phyloP scores from a whole-genome alignment of 2,113 vertebrate genomes.

The Oryzias curvinotus region DNA sequence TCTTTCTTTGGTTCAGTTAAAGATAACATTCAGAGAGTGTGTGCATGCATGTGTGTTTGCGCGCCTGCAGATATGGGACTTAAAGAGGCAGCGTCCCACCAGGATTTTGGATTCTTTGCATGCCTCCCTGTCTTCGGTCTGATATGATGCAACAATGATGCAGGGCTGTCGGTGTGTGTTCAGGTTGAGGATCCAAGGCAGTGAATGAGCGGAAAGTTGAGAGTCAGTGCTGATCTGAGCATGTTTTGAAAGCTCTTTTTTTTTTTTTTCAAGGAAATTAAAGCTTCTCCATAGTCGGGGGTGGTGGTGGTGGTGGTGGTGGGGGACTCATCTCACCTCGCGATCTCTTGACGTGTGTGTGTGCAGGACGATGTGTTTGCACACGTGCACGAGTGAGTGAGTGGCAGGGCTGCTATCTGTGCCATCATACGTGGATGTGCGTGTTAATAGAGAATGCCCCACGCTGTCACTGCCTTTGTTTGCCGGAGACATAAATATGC shows the following conservation, averaged over 20 bases:
- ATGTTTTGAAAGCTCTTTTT: slow-evolving; percentile 52
- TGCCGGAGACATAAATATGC: slow-evolving; percentile 82
- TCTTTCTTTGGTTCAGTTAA: slow-evolving; percentile 20
- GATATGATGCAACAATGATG: slow-evolving; percentile 73
- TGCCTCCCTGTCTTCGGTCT: slow-evolving; percentile 65
- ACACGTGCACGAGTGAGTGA: slow-evolving; percentile 46
- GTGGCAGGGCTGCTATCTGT: slow-evolving; percentile 73
- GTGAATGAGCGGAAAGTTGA: slow-evolving; percentile 40
- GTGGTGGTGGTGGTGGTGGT: slow-evolving; percentile 15
- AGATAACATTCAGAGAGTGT: slow-evolving; percentile 55
- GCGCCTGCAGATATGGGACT: slow-evolving; percentile 42
- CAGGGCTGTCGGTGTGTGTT: slow-evolving; percentile 44
- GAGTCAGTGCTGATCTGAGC: slow-evolving; percentile 48
- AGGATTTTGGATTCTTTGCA: slow-evolving; percentile 64
- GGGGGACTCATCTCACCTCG: slow-evolving; percentile 47
- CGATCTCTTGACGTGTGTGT: slow-evolving; percentile 25
- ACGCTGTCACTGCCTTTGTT: slow-evolving; percentile 80
- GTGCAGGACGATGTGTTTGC: slow-evolving; percentile 30
- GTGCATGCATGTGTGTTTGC: slow-evolving; percentile 10
- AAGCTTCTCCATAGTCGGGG: slow-evolving; percentile 62
- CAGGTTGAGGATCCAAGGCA: slow-evolving; percentile 39
- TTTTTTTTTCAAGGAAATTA: slow-evolving; percentile 71
- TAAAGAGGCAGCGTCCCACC: slow-evolving; percentile 55
- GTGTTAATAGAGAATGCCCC: slow-evolving; percentile 82
- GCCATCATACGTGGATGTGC: slow-evolving; percentile 77